Evolutionary conservation across 1,140 invertebrate species (phyloP), one percentile per base, ranked within the genome.

Genomic region (Heliothis subflexa): DNA sequence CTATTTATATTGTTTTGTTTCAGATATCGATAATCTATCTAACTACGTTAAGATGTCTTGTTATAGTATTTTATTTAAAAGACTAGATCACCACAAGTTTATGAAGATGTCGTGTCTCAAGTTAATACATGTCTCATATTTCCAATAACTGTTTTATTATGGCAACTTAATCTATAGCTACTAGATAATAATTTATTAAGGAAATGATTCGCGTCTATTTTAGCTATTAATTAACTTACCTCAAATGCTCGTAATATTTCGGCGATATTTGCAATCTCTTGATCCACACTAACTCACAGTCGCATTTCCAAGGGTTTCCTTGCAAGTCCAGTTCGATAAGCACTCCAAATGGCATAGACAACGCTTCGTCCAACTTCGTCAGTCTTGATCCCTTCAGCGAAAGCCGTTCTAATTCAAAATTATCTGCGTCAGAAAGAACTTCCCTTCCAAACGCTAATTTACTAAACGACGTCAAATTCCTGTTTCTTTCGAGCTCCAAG

Each of bases 271-370:
- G 91, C 12, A 95, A 76, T 47, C 81, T 52, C 76, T 91, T 90
- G 18, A 95, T 28, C 94, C 94, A 95, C n/a, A 77, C 52, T 0
- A 95, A 73, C 25, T 87, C 83, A 75, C 94, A 95, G 79, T 95
- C 91, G 73, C 94, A 95, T 10, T 83, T 82, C 94, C 94, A 95
- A 7, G 89, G 84, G 78, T 95, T 95, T 0, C 93, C 92, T 75
- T 94, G 92, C 0, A 95, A 78, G 78, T 95, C 92, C 52, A 95
- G 76, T 50, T 81, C 80, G 5, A 82, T 77, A 12, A 95, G 78
- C 28, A 85, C 86, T 5, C 90, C 91, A 77, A 95, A 89, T 0
- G 93, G 88, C 0, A 85, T 83, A 52, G 78, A 25, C 45, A 94
- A 79, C 40, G 83, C 83, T 49, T 85, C 64, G 59, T 92, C 88